Conservation (phyloP, 2,113 vertebrate genomes). For the Hypocryptadius cinnamomeus region DNA sequence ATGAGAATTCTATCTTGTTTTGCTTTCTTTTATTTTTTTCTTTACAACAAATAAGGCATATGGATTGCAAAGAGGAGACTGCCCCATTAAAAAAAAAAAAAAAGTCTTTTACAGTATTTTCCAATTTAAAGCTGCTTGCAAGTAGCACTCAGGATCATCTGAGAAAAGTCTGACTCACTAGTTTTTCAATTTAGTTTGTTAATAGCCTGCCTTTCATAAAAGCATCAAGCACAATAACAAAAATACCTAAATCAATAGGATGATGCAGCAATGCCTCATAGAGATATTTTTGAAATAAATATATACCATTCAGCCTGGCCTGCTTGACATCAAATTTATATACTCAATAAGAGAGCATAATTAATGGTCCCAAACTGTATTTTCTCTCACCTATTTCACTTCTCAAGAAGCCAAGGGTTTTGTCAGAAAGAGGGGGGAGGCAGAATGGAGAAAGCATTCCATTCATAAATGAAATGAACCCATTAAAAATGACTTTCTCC, state of each 20-base stretch:
- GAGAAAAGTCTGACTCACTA: slow-evolving; percentile 69
- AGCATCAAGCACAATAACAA: slow-evolving; percentile 74
- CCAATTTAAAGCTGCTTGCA: slow-evolving; percentile 58
- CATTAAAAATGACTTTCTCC: slow-evolving; percentile 29
- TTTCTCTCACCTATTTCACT: slow-evolving; percentile 69
- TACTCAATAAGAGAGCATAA: slow-evolving; percentile 76
- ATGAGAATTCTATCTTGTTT: slow-evolving; percentile 61
- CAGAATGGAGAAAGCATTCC: slow-evolving; percentile 24
- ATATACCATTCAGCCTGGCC: slow-evolving; percentile 66
- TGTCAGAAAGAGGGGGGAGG: not conserved
- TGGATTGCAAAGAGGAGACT: slow-evolving; percentile 59
- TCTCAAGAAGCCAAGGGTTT: slow-evolving; percentile 54
- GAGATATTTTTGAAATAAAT: slow-evolving; percentile 78
- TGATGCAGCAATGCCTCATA: slow-evolving; percentile 70
- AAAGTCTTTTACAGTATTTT: slow-evolving; percentile 66
- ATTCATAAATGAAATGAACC: slow-evolving; percentile 56
- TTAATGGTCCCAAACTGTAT: slow-evolving; percentile 70
- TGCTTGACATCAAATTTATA: slow-evolving; percentile 75
- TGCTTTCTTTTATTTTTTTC: not conserved
- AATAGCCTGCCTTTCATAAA: slow-evolving; percentile 78
- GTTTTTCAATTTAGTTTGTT: slow-evolving; percentile 80
- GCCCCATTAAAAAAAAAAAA: slow-evolving; percentile 66
- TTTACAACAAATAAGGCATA: slow-evolving; percentile 62
- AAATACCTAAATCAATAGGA: slow-evolving; percentile 76
- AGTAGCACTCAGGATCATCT: slow-evolving; percentile 51